Evolutionary conservation across 2,888 invertebrate species (phyloP), one percentile per base, ranked within the genome.

Genomic region (Embidobia sp.): DNA sequence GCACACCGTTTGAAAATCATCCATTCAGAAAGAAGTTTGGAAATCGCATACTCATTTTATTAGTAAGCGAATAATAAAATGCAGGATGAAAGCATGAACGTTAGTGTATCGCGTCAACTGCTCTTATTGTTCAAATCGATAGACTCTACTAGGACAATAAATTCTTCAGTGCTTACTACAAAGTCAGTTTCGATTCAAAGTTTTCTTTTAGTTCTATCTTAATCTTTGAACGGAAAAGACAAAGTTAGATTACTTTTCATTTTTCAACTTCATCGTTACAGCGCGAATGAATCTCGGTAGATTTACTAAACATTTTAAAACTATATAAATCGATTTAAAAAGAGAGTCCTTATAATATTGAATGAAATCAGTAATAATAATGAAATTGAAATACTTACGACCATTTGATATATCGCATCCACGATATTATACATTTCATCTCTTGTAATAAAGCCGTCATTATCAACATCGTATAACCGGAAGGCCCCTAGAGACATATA

Each of bases 401-500:
- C 97, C 98, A 97, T 97, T 91, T 97, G 97, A 91, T 98, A 98
- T 88, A 98, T 98, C 75, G 98, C 97, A 90, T 97, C 97, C 79
- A 98, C 98, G 88, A 98, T 98, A 91, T 97, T 97, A 90, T 97
- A 96, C 96, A 98, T 97, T 91, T 98, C 97, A 85, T 97, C 97
- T 82, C 97, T 92, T 66, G 98, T 98, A 89, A 98, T 98, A 90
- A 95, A 98, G 10, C 98, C 98, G 87, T 98, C 97, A 90, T 97
- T 97, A 91, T 98, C 97, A 79, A 97, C 96, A 90, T 98, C 98
- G 90, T 98, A 98, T 33, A 98, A 92, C 86, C 96, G 93, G 90
- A 98, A 98, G 69, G 98, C 98, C 98, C 98, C 98, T 98, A 92
- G 53, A 92, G 80, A 78, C 51, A 72, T 29, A 57, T 22, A 5